Base-by-base conservation (phyloP, 2,888 invertebrate genomes). In the Drepana falcataria region DNA sequence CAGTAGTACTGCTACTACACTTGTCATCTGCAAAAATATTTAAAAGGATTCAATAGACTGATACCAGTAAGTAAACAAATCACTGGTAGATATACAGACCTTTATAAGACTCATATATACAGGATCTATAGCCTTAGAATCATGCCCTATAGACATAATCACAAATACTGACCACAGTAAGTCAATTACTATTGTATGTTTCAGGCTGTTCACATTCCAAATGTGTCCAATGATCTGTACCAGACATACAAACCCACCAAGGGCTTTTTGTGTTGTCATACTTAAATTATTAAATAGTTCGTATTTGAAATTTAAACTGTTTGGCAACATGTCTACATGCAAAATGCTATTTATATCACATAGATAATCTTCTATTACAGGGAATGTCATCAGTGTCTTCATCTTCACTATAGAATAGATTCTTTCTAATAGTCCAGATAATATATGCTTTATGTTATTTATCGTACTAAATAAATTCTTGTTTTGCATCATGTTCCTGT, bases 381-480 rank as follows among this genome's bases (percentile, higher is more conserved):
- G 90, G 83, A 90, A 91, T 84, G 87, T 84, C 66, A 82, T 71
- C 57, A 77, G 68, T 55, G 77, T 73, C 72, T 91, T 89, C 81
- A 86, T 86, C 80, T 83, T 85, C 49, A 83, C 59, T 55, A 90
- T 89, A 62, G 81, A 73, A 62, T 71, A 70, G 59, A 89, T 67
- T 77, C 90, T 85, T 64, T 87, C 83, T 55, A 80, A 59, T 52
- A 91, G 70, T 61, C 76, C 79, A 60, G 71, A 62, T 37, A 79
- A 56, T 68, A 89, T 83, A 59, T 80, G 73, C 63, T 77, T 80
- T 65, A 81, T 54, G 76, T 86, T 82, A 60, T 59, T 73, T 69
- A 90, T 68, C 67, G 86, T 79, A 71, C 69, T 79, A 57, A 75
- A 70, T 77, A 89, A 74, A 74, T 81, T 81, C 67, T 83, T 76